Evolutionary conservation across 2,113 vertebrate species (phyloP).

Genomic region (Antennarius striatus): DNA sequence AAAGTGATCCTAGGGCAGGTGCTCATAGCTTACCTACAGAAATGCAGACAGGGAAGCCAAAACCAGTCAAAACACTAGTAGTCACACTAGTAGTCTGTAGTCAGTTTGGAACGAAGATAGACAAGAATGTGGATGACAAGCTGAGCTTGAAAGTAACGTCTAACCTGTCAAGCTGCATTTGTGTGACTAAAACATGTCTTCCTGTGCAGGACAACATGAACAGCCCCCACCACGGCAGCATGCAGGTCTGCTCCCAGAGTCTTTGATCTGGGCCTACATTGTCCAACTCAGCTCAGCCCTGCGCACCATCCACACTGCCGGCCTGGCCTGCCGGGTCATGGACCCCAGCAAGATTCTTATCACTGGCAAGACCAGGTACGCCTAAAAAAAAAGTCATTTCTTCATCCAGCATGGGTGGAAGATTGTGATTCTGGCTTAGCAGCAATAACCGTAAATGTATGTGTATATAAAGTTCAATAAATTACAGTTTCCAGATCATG

Average conservation of each 20-base stretch:
- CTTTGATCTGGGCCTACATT: slow-evolving; percentile 98
- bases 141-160: too few species aligned
- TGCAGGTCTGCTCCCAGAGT: slow-evolving; percentile 94
- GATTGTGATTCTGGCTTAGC: too few species aligned
- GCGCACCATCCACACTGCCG: slow-evolving; percentile 95
- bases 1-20: slow-evolving; percentile 74
- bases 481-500: background rate
- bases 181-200: too few species aligned
- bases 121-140: slow-evolving; percentile 1
- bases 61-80: slow-evolving; percentile 21
- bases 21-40: slow-evolving; percentile 45
- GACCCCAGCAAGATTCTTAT: slow-evolving; percentile 99
- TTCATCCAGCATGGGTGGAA: too few species aligned
- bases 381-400: background rate
- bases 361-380: slow-evolving; percentile 95
- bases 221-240: slow-evolving; percentile 95
- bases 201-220: slow-evolving; percentile 88
- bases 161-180: too few species aligned
- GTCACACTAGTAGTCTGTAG: background rate
- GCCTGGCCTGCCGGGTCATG: slow-evolving; percentile 96
- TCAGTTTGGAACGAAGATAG: slow-evolving; percentile 2
- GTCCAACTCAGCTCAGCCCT: slow-evolving; percentile 97
- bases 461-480: background rate
- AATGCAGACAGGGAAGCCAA: slow-evolving; percentile 64
- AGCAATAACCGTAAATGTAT: background rate